These are phyloP conservation scores for Epiperipatus broadwayi DNA, from an alignment of 2,888 invertebrate genomes.

Conservation along the genomic window DNA sequence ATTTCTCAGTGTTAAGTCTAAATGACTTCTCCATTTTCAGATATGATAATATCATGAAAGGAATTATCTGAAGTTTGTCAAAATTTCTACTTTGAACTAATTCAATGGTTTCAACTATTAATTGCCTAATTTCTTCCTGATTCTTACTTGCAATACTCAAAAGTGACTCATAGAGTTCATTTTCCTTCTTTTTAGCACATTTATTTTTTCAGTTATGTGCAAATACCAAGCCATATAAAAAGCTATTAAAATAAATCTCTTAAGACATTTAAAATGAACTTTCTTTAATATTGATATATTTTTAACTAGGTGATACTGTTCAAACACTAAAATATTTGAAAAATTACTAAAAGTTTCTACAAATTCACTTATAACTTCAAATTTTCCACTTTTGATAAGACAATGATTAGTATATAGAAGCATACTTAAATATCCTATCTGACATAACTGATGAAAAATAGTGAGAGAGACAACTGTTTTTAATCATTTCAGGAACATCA, in stretches of 20 bases:
- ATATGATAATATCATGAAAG: slow-evolving; percentile 34
- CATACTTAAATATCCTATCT: slow-evolving; percentile 21
- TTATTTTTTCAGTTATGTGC: slow-evolving; percentile 60
- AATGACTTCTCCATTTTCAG: no score
- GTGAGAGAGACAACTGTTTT: slow-evolving; percentile 14
- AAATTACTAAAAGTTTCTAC: slow-evolving; percentile 35
- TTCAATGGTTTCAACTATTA: slow-evolving; percentile 51
- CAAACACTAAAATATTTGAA: slow-evolving; percentile 20
- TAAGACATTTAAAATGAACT: slow-evolving; percentile 46
- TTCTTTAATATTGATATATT: slow-evolving; percentile 36
- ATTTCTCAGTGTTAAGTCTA: no score
- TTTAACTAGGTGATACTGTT: slow-evolving; percentile 30
- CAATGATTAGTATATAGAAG: slow-evolving; percentile 11
- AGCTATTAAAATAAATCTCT: slow-evolving; percentile 58
- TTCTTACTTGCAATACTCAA: slow-evolving; percentile 50
- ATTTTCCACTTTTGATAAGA: slow-evolving; percentile 14
- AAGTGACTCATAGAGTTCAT: slow-evolving; percentile 52
- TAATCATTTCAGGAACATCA: slow-evolving; percentile 14
- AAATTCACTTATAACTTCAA: slow-evolving; percentile 33
- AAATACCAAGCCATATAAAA: slow-evolving; percentile 73
- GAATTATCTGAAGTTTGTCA: slow-evolving; percentile 32
- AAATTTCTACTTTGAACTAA: slow-evolving; percentile 41
- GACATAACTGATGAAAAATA: slow-evolving; percentile 21
- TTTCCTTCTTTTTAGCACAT: slow-evolving; percentile 57
- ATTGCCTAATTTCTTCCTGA: slow-evolving; percentile 50